Evolutionary conservation across 2,113 vertebrate species (phyloP), one percentile per base, ranked within the genome.

Genomic region (Zosterops pallidus): DNA sequence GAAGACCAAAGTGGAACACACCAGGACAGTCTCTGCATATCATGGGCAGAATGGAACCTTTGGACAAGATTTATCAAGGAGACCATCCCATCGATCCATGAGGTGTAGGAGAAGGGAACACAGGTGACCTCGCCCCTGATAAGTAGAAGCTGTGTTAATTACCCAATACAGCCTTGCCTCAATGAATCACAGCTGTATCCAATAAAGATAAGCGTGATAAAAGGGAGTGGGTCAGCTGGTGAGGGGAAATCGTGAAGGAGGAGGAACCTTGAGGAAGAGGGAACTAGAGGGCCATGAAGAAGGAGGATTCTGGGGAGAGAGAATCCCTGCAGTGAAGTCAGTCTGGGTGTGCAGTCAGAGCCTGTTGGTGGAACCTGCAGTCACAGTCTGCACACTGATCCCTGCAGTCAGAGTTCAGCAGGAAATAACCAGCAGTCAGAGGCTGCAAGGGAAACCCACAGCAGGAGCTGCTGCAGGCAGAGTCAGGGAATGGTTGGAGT

Each of bases 61-160:
- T 31, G 44, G 26, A 65, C 26, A 57, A 50, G 50, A 5, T 50
- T 65, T 44, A 37, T 35, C 37, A 65, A 44, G 26, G 68, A 65
- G 8, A 59, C 10, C 19, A 44, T 46, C 37, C 44, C 0, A 0
- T 9, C 44, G 52, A 46, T 57, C 46, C 15, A n/a, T n/a, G 60
- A 52, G 59, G 17, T 28, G 37, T 19, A 39, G 24, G 17, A 25
- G 35, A 28, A 62, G 37, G 37, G 25, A 62, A 18, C 19, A 39
- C 37, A 39, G 59, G 59, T 19, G 17, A 13, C 37, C 59, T 28
- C 2, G 1, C 4, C 17, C 37, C 59, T 39, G 25, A 12, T 62
- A 19, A 62, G 59, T 13, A 9, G 19, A 25, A 62, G 25, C 25
- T 62, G 17, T 62, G 59, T 39, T 39, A 39, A 62, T 62, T 62